Evolutionary conservation across 2,797 vertebrate species (phyloP).

Genomic region (Trematomus bernacchii): DNA sequence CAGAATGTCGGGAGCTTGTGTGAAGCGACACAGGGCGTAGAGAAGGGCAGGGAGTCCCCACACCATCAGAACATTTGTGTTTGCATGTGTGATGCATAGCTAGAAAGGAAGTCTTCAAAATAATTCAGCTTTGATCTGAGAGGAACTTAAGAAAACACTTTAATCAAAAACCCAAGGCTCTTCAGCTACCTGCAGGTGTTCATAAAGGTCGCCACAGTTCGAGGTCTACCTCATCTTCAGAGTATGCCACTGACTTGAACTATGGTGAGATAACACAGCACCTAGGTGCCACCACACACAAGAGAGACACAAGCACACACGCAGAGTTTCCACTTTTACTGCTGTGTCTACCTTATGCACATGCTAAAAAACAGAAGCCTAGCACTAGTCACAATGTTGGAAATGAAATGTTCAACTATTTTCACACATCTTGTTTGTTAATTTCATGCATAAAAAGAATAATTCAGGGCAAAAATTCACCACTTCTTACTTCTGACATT

Average conservation of each 20-base stretch:
- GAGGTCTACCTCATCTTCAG: slow-evolving; percentile 58
- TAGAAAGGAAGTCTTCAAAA: background rate
- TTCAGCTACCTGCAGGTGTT: background rate
- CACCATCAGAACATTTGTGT: slow-evolving; percentile 33
- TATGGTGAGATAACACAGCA: slow-evolving; percentile 72
- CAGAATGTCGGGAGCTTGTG: slow-evolving; percentile 81
- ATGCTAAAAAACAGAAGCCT: slow-evolving; percentile 21
- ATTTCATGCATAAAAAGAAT: slow-evolving; percentile 34
- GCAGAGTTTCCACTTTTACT: background rate
- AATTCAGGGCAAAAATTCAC: slow-evolving; percentile 36
- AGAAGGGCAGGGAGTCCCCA: slow-evolving; percentile 58
- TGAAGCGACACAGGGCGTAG: slow-evolving; percentile 61
- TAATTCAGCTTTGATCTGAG: slow-evolving; percentile 16
- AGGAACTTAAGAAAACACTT: background rate
- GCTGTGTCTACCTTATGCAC: background rate
- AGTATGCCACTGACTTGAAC: slow-evolving; percentile 65
- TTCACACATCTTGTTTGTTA: slow-evolving; percentile 20
- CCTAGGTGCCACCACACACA: slow-evolving; percentile 66
- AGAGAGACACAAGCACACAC: slow-evolving; percentile 23
- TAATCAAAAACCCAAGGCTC: background rate
- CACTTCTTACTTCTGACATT: slow-evolving; percentile 32
- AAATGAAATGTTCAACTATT: slow-evolving; percentile 3
- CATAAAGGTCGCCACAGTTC: slow-evolving; percentile 18
- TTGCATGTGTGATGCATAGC: slow-evolving; percentile 15
- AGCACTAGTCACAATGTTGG: background rate